Evolutionary conservation across 2,113 vertebrate genomes (phyloP).

Genomic region (Pyxicephalus adspersus): DNA sequence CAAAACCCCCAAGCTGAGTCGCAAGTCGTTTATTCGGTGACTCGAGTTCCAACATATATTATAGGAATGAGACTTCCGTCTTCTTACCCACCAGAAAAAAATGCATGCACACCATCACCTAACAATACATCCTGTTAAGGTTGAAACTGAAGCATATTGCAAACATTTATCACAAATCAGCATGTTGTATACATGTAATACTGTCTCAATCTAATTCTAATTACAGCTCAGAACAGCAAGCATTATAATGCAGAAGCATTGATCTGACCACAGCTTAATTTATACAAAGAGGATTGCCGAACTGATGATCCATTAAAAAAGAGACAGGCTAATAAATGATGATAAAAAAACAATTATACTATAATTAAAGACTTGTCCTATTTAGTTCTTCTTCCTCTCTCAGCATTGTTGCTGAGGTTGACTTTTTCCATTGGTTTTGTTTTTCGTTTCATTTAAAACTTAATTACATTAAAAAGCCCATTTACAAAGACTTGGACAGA

Average conservation of each 20-base stretch:
- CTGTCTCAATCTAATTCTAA: conserved; percentile 47
- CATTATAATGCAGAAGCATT: conserved; percentile 40
- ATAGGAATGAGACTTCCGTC: no score
- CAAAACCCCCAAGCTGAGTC: no score
- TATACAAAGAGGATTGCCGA: conserved; percentile 49
- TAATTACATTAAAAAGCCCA: conserved; percentile 46
- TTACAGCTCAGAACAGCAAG: conserved; percentile 48
- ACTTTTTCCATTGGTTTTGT: conserved; percentile 14
- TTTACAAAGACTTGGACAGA: conserved; percentile 30
- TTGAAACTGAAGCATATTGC: neutral
- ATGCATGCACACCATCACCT: neutral
- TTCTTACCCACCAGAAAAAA: no score
- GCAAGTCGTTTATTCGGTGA: no score
- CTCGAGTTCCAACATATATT: no score
- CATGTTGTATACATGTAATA: conserved; percentile 26
- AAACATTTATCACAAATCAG: conserved; percentile 21
- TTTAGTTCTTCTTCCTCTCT: conserved; percentile 16
- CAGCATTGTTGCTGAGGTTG: conserved; percentile 34
- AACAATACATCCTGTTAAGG: neutral
- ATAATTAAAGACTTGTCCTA: conserved; percentile 37
- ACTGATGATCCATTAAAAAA: conserved; percentile 55
- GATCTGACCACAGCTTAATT: conserved; percentile 54
- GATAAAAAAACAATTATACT: conserved; percentile 43
- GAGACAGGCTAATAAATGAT: conserved; percentile 50
- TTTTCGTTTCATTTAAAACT: conserved; percentile 50